Evolutionary conservation across 2,888 invertebrate genomes (phyloP).

Genomic region (Cordilura impudica): DNA sequence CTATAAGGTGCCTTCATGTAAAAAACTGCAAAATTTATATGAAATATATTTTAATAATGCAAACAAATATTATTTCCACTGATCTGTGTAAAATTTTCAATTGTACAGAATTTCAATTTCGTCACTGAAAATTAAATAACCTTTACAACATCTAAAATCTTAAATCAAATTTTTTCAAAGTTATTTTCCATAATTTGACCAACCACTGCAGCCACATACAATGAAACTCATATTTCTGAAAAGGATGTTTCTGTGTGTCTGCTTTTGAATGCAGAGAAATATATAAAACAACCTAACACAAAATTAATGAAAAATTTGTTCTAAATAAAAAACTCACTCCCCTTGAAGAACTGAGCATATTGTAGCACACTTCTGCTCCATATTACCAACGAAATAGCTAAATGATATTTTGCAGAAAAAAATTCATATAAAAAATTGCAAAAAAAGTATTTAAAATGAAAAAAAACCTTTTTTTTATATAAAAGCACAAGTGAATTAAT

Average conservation of each 20-base stretch:
- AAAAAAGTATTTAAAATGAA: conserved; percentile 44
- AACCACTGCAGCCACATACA: no score
- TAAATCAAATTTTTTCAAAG: no score
- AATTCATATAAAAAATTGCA: neutral
- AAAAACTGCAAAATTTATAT: no score
- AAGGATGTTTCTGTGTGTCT: neutral
- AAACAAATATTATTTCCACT: no score
- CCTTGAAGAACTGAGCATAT: conserved; percentile 12
- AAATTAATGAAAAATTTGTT: conserved; percentile 50
- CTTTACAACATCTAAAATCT: no score
- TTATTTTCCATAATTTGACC: no score
- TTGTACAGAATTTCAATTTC: no score
- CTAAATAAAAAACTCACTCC: conserved; percentile 23
- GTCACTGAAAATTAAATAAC: no score
- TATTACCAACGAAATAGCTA: conserved; percentile 20
- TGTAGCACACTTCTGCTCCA: neutral
- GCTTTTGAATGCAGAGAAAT: conserved; percentile 14
- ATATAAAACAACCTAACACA: conserved; percentile 44
- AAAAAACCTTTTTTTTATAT: conserved; percentile 53
- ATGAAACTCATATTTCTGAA: no score
- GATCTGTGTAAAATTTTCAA: no score
- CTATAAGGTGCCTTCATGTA: no score
- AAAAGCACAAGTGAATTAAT: conserved; percentile 57
- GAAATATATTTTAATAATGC: no score
- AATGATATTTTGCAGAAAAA: conserved; percentile 43